Conservation (phyloP, 2,888 invertebrate genomes). For the Tenthredo distinguenda region DNA sequence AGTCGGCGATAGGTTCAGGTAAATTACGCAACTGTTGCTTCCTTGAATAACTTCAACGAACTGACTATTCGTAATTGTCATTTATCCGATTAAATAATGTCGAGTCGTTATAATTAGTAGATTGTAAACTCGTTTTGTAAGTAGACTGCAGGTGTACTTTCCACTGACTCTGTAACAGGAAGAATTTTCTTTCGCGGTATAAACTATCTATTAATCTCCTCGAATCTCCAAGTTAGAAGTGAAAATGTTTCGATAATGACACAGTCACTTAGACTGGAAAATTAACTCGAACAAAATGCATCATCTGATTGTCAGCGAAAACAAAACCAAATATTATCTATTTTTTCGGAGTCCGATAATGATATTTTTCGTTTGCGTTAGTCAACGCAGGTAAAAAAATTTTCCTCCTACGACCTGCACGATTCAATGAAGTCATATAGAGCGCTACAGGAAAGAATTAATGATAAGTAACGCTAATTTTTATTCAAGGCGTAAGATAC, state of each 20-base stretch:
- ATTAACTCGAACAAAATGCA: neutral
- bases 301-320: neutral
- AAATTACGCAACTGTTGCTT: neutral
- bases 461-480: neutral
- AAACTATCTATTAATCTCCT: neutral
- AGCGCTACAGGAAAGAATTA: neutral
- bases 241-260: neutral
- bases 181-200: slow-evolving; percentile 6
- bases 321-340: neutral
- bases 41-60: neutral
- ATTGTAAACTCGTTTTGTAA: slow-evolving; percentile 1
- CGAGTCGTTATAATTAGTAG: neutral
- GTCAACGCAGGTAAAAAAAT: neutral
- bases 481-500: neutral
- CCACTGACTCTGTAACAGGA: neutral
- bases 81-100: neutral
- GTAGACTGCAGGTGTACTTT: neutral
- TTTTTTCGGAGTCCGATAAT: neutral
- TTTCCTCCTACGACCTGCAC: neutral
- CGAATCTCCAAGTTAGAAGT: neutral
- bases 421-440: neutral
- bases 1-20: neutral
- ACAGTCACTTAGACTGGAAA: neutral
- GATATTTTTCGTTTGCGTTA: neutral
- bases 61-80: neutral